Evolutionary conservation across 2,113 vertebrate genomes (phyloP).

Genomic region (Dasyurus viverrinus): DNA sequence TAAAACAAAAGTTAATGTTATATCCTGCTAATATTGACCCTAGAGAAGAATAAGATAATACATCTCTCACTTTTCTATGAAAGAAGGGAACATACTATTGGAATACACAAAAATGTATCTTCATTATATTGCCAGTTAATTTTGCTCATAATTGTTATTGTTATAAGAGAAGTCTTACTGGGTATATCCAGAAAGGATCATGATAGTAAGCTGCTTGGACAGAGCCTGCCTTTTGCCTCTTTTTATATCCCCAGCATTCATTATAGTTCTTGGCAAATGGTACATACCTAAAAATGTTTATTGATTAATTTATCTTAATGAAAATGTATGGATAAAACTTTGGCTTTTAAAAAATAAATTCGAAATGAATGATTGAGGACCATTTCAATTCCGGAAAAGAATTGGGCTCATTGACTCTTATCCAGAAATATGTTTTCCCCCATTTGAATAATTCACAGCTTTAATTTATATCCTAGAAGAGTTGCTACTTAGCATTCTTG

Average conservation of each 20-base stretch:
- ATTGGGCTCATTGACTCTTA: not conserved
- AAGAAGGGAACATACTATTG: not conserved
- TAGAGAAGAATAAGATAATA: not conserved
- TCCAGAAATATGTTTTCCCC: not conserved
- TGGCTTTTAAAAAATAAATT: not conserved
- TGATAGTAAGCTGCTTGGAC: not conserved
- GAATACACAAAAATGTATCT: not conserved
- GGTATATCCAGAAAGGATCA: not conserved
- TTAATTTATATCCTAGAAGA: not conserved
- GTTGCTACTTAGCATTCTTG: conserved; percentile 9
- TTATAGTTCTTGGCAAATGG: not conserved
- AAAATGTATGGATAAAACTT: not conserved
- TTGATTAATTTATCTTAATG: not conserved
- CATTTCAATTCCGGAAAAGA: not conserved
- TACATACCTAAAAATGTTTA: not conserved
- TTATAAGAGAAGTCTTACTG: not conserved
- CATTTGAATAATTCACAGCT: not conserved
- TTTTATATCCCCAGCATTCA: not conserved
- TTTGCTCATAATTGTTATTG: not conserved
- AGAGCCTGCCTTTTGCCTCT: not conserved
- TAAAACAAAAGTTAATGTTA: not conserved
- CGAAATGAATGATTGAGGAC: not conserved
- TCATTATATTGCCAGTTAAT: not conserved
- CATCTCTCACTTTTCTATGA: not conserved
- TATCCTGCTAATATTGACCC: not conserved